Percentiles rank a stretch among this genome's conserved stretches.
Evolutionary conservation across 2,113 vertebrate species (phyloP).

Genomic region (Pluvianellus socialis): DNA sequence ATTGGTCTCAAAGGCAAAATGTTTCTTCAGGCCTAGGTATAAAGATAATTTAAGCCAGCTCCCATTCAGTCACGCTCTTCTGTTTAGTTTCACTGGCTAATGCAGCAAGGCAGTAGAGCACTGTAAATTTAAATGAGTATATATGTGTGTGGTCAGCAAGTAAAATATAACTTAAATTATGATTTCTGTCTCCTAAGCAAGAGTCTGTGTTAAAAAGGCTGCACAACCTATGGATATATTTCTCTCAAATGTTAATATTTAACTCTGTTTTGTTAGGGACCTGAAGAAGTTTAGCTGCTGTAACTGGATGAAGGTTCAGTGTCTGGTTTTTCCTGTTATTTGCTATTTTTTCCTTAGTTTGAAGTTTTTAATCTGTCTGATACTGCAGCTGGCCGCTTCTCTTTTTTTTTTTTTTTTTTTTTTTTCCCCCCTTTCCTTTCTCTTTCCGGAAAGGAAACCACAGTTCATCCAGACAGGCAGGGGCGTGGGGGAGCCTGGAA

Average conservation of each 20-base stretch:
- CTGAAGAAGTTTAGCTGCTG: background rate
- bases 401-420: background rate
- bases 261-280: background rate
- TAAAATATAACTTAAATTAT: background rate
- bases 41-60: background rate
- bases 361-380: background rate
- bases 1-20: background rate
- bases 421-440: background rate
- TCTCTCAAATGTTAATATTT: conserved; percentile 28
- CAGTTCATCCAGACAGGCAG: background rate
- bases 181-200: background rate
- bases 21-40: conserved; percentile 4
- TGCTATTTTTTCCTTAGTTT: background rate
- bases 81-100: background rate
- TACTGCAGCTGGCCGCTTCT: background rate
- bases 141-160: background rate
- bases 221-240: background rate
- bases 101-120: background rate
- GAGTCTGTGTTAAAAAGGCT: background rate
- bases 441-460: conserved; percentile 48
- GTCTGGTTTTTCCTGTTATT: background rate
- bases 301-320: background rate
- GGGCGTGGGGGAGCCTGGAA: background rate
- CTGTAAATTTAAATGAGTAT: background rate
- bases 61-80: background rate